Evolutionary conservation across 2,797 vertebrate genomes (phyloP).

Genomic region (Liasis olivaceus): DNA sequence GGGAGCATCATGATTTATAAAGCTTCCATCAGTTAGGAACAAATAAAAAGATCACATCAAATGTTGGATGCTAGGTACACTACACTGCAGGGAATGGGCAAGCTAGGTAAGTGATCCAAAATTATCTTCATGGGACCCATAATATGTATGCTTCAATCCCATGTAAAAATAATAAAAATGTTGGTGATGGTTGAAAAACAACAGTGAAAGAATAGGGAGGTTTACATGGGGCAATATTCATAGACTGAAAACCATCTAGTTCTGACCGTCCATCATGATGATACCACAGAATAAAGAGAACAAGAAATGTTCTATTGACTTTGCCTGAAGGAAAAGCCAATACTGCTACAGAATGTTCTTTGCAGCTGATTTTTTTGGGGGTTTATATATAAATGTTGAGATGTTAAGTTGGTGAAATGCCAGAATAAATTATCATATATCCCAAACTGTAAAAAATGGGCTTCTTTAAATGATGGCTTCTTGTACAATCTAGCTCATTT

Average conservation of each 20-base stretch:
- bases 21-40: not conserved
- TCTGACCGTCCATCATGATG: not conserved
- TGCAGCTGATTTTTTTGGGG: not conserved
- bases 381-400: not conserved
- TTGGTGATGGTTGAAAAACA: not conserved
- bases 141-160: not conserved
- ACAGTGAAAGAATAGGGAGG: not conserved
- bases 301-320: not conserved
- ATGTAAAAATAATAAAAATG: not conserved
- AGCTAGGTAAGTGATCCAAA: not conserved
- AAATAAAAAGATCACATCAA: not conserved
- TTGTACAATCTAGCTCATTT: not conserved
- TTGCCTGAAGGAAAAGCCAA: not conserved
- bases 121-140: not conserved
- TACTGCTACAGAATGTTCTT: too few relatives aligned
- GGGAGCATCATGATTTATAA: conserved; percentile 14
- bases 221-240: not conserved
- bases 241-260: not conserved
- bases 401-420: not conserved
- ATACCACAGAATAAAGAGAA: not conserved
- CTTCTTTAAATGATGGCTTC: not conserved
- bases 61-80: not conserved
- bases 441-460: not conserved
- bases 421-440: not conserved
- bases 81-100: not conserved